Evolutionary conservation across 2,888 invertebrate species (phyloP), one percentile per base, ranked within the genome.

Genomic region (Ditylenchus weischeri): DNA sequence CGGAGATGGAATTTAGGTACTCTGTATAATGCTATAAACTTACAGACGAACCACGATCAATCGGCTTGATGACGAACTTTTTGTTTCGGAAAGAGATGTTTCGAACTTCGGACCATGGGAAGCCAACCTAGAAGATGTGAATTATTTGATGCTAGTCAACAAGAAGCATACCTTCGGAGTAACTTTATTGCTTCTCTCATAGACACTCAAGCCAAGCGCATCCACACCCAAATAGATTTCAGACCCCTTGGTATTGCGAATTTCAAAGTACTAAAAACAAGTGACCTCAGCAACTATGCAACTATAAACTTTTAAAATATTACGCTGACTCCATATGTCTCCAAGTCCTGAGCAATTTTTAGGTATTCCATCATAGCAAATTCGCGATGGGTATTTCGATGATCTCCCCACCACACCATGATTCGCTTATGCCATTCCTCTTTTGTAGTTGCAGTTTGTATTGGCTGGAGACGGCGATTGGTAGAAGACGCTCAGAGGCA

Each of bases 291-390:
- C n/a, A 54, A 7, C 23, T 8, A 7, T 54, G 29, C 4, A 4
- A 29, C 2, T 2, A 29, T 54, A 18, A 54, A 21, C 11, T 54
- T 54, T 5, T 1, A n/a, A 54, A 23, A 54, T 54, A 23, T 54
- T 50, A 81, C 81, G 67, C 84, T 83, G 60, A 83, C 82, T 65
- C 83, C 83, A 70, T 84, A 83, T 93, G 94, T 94, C 87, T 94
- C 94, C 78, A 95, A 87, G 87, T 95, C 94, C 87, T 94, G 93
- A 73, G 93, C 93, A 79, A 94, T 93, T 87, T 94, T 94, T 80
- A 98, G 87, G 86, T 96, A 98, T 86, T 98, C 96, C 91, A 96
- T 93, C 95, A 95, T 96, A 78, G 95, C 94, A 86, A 96, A 95
- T 84, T 96, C 96, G 77, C 79, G 71, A 47, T 70, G 71, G 59